A percentile compares a stretch with the other conserved stretches of the same genome.
Conservation (phyloP, 2,797 vertebrate species). For the Schizothorax lantsangensis region DNA sequence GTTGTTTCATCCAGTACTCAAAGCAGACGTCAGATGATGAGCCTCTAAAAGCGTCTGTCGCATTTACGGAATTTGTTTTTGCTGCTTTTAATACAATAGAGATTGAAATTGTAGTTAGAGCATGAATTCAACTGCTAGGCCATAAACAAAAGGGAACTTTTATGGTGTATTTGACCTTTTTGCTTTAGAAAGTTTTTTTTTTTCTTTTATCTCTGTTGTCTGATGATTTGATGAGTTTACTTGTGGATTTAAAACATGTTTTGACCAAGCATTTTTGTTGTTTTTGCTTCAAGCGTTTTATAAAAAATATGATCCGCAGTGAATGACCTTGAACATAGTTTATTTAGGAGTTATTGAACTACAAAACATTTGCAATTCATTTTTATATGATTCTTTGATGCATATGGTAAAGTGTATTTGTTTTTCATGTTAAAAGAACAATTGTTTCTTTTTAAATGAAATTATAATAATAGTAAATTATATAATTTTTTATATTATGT, state of each 20-base stretch:
- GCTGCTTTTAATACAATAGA: neutral
- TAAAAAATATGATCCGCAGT: neutral
- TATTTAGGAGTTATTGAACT: neutral
- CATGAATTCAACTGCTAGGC: neutral
- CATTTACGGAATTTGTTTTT: neutral
- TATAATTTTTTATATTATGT: neutral
- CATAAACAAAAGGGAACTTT: neutral
- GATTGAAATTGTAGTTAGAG: neutral
- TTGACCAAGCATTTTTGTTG: neutral
- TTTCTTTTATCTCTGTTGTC: neutral
- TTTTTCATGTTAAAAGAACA: neutral
- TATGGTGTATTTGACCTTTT: neutral
- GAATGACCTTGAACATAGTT: neutral
- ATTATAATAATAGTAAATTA: neutral
- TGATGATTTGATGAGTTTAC: neutral
- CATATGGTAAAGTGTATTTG: neutral
- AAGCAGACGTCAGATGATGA: neutral
- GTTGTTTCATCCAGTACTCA: conserved; percentile 16
- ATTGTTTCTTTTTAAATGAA: neutral
- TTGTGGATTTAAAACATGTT: neutral
- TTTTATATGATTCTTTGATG: neutral
- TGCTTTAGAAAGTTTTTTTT: neutral
- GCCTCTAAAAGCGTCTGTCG: neutral
- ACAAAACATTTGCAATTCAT: neutral
- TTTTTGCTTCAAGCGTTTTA: neutral